Evolutionary conservation across 1,140 invertebrate species (phyloP), one percentile per base, ranked within the genome.

Genomic region (Lasaia peninsularis): DNA sequence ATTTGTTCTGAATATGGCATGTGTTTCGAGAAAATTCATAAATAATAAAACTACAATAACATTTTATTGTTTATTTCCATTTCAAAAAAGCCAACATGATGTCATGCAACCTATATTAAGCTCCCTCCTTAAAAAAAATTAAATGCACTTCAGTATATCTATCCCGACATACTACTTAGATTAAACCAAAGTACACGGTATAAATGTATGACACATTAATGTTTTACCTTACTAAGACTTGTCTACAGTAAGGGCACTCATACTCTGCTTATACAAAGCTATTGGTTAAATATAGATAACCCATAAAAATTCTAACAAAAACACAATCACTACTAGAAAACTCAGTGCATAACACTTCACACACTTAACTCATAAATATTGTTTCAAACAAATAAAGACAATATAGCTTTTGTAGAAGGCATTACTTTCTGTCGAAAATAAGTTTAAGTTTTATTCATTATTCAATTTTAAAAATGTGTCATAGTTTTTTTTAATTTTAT

Each of bases 141-240:
- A 88, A 88, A 88, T 88, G 81, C 85, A 80, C 67, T 67, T 73
- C 75, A 54, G 52, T 54, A 54, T 68, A 72, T 80, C 70, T 40
- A 40, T 67, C 73, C 71, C 71, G 78, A 72, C 60, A 77, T 75
- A 71, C n/a, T n/a, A n/a, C 62, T 56, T 75, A 67, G 52, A 62
- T 62, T 71, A 72, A 74, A 64, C 69, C 79, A 74, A 83, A 75
- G 64, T 78, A 75, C 62, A 69, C 80, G 73, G 75, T n/a, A 73
- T 78, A 76, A 76, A 76, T 81, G 80, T 86, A 86, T 88, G 85
- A 88, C 85, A 86, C 84, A 81, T 78, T 76, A 81, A 64, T 58
- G 56, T 56, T n/a, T 37, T 54, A 37, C 37, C 52, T 37, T 40
- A 54, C 37, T 40, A 40, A n/a, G 24, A 44, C 12, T 35, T 35